Evolutionary conservation across 2,113 vertebrate species (phyloP), one percentile per base, ranked within the genome.

Genomic region (Gobiocypris rarus): DNA sequence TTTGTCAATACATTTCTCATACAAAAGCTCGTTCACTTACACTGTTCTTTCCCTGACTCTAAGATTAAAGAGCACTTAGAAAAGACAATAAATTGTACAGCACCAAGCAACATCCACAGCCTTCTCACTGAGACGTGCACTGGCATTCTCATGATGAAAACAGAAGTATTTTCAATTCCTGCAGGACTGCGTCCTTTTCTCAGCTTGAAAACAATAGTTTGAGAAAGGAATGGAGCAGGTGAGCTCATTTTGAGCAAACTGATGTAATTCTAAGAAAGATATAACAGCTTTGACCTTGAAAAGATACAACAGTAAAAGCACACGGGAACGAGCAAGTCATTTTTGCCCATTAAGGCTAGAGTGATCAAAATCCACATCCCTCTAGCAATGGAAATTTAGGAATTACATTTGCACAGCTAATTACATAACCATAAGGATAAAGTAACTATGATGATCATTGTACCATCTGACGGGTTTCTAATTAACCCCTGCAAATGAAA

Each of bases 401-500:
- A 22, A 26, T 56, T 7, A 28, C 28, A 54, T 71, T 56, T 71
- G 65, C 48, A 82, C 54, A 31, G 61, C 52, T 75, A 81, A 85
- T 86, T 87, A 84, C 26, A 73, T 52, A 22, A 80, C 75, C 61
- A 81, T 28, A 83, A 34, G 59, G 61, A 50, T 71, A 83, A 84
- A 73, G 73, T 77, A 83, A 70, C 31, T 83, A 59, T 65, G 43
- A 82, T 67, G 83, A 84, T 61, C 61, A 50, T 43, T 54, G 58
- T 59, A 81, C 65, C 74, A 58, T 81, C 76, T 67, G 85, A 87
- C 87, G 28, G 17, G 52, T 88, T 87, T 86, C 81, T 88, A 76
- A 89, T 90, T 87, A 90, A 91, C 86, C 83, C 85, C 58, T 79
- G 50, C 73, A 43, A 85, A 73, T 86, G 15, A 10, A 87, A 88